Conservation (phyloP, 1,140 invertebrate species). For the Pogonomyrmex barbatus region DNA sequence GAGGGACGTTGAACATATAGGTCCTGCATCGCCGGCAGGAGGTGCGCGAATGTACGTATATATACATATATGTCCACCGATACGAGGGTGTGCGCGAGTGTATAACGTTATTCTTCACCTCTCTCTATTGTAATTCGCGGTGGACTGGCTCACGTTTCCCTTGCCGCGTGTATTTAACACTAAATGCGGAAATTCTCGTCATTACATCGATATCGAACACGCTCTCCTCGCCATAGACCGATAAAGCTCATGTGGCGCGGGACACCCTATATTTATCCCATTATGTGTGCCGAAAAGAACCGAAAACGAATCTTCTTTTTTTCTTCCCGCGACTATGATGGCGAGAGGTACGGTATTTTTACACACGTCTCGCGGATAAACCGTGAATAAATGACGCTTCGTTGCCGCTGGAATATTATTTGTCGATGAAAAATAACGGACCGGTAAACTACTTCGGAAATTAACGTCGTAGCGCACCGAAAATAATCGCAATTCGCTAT, state of each 20-base stretch:
- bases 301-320: not conserved
- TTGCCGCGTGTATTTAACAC: not conserved
- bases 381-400: constrained; percentile 46
- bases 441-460: constrained; percentile 24
- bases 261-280: not conserved
- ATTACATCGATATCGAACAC: not conserved
- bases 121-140: not conserved
- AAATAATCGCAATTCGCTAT: constrained; percentile 44
- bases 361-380: constrained; percentile 9
- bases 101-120: constrained; percentile 42
- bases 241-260: not conserved
- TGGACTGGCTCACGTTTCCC: not conserved
- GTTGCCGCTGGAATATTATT: not conserved
- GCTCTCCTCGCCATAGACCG: not conserved
- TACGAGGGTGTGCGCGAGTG: not conserved
- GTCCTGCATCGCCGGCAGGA: not conserved
- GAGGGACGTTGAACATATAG: constrained; percentile 42
- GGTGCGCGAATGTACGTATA: not conserved
- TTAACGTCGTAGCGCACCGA: constrained; percentile 25
- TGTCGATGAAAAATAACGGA: constrained; percentile 36
- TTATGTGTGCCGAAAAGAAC: constrained; percentile 1
- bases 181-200: not conserved
- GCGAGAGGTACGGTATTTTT: not conserved
- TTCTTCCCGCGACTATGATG: not conserved
- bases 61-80: too few species aligned